Percentiles rank a stretch among this genome's conserved stretches.
Conservation (phyloP, 2,888 invertebrate genomes). For the Drosophila cognata region DNA sequence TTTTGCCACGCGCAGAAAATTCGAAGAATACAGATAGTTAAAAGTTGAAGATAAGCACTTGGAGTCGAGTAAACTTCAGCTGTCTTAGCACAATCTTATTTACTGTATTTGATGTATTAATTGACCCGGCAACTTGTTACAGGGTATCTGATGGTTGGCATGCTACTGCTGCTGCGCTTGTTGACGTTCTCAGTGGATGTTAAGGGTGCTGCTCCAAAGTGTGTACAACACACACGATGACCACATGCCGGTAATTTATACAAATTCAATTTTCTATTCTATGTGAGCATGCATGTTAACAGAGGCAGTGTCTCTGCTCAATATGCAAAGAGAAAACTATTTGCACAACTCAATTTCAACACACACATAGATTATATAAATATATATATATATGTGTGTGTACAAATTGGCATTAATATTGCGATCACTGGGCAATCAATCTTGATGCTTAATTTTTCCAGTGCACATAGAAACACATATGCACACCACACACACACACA, state of each 20-base stretch:
- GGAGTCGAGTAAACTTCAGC: neutral
- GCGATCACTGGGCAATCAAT: slow-evolving; percentile 31
- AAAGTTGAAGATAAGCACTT: neutral
- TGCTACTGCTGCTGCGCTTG: neutral
- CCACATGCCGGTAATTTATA: slow-evolving; percentile 70
- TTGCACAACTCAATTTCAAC: slow-evolving; percentile 7
- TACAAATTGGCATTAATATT: slow-evolving; percentile 18
- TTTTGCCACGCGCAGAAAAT: neutral
- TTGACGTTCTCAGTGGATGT: slow-evolving; percentile 15
- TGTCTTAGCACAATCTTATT: neutral
- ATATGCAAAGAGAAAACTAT: slow-evolving; percentile 1
- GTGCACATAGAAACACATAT: neutral
- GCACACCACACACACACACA: slow-evolving; percentile 17
- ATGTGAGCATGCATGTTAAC: neutral
- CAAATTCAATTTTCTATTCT: slow-evolving; percentile 38
- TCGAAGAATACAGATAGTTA: neutral
- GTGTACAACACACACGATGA: slow-evolving; percentile 44
- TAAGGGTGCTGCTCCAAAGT: slow-evolving; percentile 28
- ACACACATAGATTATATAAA: slow-evolving; percentile 9
- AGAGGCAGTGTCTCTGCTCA: slow-evolving; percentile 26
- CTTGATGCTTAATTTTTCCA: slow-evolving; percentile 33
- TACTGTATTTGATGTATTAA: neutral
- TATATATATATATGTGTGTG: neutral
- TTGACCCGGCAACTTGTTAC: too few relatives aligned
- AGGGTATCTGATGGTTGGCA: slow-evolving; percentile 22